Evolutionary conservation across 1,140 invertebrate species (phyloP), one percentile per base, ranked within the genome.

Genomic region (Nomia melanderi): DNA sequence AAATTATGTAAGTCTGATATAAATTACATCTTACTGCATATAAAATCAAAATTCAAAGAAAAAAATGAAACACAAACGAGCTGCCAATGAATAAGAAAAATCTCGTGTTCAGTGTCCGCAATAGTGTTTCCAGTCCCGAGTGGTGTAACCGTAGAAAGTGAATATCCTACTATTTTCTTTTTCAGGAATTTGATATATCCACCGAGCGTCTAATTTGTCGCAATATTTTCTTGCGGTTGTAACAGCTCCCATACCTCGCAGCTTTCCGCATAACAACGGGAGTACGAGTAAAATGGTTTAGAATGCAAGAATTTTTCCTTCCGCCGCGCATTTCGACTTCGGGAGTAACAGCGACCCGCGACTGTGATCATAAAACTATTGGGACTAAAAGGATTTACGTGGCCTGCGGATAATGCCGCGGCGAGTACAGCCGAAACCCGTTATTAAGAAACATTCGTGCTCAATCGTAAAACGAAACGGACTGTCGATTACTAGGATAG

Each of bases 361-460:
- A 11, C 20, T 11, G 20, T 11, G 31, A 12, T 39, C 53, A 33
- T 59, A 29, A 57, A 70, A 29, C 31, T 11, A 59, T 70, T 23
- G 25, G 9, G 29, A 41, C 25, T 29, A 27, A 50, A 44, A 44
- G 27, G n/a, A 50, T 66, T 50, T 50, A 12, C 33, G 33, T n/a
- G n/a, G n/a, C n/a, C n/a, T n/a, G n/a, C 29, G 57, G 7, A 39
- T 33, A 60, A 60, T 39, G 1, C 31, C 9, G 0, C 31, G 31
- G 31, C 7, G 14, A 17, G 25, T 14, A 29, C 5, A n/a, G 36
- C 11, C 20, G 44, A 41, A 14, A 33, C 33, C 33, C 33, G 25
- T 70, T 59, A 59, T 70, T 70, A 59, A 29, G 23, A 8, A 14
- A 39, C 53, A 59, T 69, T 69, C 25, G 17, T 31, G 47, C 20